These are phyloP conservation scores for Caenorhabditis becei DNA, from an alignment of 2,888 invertebrate species.

Conservation along the genomic window DNA sequence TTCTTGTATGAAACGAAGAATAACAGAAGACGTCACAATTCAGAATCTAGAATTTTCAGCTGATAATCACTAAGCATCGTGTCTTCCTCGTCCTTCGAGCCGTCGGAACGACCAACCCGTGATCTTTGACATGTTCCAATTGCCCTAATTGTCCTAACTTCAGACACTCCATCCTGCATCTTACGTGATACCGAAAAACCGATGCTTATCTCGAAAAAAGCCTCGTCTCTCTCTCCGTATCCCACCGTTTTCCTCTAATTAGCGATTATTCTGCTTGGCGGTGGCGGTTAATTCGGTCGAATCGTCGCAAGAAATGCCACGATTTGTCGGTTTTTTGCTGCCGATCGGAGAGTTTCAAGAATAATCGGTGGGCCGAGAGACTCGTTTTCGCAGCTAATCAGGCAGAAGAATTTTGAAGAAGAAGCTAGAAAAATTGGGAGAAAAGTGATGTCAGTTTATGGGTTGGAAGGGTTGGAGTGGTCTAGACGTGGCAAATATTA, in stretches of 20 bases:
- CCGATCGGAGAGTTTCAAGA: constrained; percentile 2
- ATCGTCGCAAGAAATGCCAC: not conserved
- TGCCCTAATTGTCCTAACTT: too few species aligned
- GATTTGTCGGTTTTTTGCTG: not conserved
- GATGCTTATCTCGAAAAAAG: not conserved
- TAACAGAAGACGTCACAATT: too few species aligned
- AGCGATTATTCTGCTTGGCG: not conserved
- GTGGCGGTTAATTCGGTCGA: not conserved
- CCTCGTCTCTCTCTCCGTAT: too few species aligned
- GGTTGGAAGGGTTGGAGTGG: too few species aligned
- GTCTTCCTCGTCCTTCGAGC: too few species aligned
- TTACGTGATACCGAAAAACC: not conserved
- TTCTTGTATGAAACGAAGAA: too few species aligned
- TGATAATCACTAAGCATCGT: too few species aligned
- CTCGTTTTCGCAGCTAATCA: not conserved
- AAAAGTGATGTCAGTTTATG: not conserved
- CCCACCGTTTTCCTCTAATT: not conserved
- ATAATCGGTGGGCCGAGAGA: constrained; percentile 1
- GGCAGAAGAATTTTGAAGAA: not conserved
- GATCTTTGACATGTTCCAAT: too few species aligned
- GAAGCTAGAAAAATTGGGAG: not conserved
- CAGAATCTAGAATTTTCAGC: too few species aligned
- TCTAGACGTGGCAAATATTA: too few species aligned
- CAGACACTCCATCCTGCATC: not conserved
- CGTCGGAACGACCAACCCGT: too few species aligned